Percentiles rank a stretch among this genome's conserved stretches.
phyloP scores from a whole-genome alignment of 2,888 invertebrate genomes.

The Phortica okadai region DNA sequence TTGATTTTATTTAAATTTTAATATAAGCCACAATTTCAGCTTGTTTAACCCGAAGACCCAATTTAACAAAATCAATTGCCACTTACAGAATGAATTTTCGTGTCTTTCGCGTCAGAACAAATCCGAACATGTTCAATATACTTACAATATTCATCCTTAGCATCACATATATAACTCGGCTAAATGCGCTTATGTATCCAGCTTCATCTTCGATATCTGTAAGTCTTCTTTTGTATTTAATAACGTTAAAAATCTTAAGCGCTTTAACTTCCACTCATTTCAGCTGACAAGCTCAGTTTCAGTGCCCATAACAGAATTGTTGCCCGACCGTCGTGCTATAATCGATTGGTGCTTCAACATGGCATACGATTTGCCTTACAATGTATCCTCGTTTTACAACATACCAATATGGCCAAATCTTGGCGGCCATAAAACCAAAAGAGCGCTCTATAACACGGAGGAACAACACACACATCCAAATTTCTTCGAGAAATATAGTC shows the following conservation, averaged over 20 bases:
- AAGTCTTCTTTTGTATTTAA: constrained; percentile 33
- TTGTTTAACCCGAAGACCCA: constrained; percentile 49
- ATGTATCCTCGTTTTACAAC: constrained; percentile 68
- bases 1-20: constrained; percentile 54
- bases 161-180: not conserved
- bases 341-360: constrained; percentile 76
- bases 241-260: not conserved
- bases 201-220: constrained; percentile 58
- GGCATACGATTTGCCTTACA: constrained; percentile 69
- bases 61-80: constrained; percentile 31
- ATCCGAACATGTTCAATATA: not conserved
- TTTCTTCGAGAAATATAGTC: constrained; percentile 57
- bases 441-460: constrained; percentile 36
- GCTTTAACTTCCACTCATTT: not conserved
- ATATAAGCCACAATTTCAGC: not conserved
- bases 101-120: not conserved
- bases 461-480: constrained; percentile 21
- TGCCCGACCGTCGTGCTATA: constrained; percentile 70
- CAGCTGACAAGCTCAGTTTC: constrained; percentile 73
- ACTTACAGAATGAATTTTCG: not conserved
- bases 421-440: constrained; percentile 56
- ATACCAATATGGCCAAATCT: constrained; percentile 74
- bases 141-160: constrained; percentile 11
- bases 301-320: constrained; percentile 67
- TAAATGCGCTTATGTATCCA: constrained; percentile 53